Conservation (phyloP, 2,797 vertebrate species). For the Sciaenops ocellatus region DNA sequence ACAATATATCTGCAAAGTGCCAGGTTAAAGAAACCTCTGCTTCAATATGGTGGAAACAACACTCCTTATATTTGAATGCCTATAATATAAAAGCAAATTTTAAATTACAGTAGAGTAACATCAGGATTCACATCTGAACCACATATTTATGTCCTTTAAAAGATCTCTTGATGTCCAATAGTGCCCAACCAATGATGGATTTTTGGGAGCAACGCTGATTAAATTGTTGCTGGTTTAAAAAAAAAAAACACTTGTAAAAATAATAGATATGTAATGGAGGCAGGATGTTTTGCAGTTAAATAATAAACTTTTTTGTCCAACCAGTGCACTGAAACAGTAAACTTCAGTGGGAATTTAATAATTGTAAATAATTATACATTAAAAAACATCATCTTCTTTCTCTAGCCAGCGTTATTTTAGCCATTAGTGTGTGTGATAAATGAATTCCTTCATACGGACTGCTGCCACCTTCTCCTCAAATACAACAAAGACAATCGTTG, state of each 20-base stretch:
- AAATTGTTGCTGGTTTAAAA: no score
- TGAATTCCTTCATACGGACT: neutral
- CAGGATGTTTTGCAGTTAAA: no score
- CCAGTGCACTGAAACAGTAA: no score
- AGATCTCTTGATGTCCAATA: neutral
- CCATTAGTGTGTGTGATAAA: neutral
- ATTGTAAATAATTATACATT: no score
- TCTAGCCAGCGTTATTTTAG: neutral
- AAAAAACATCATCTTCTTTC: no score
- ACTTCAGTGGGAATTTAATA: no score
- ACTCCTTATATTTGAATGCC: neutral
- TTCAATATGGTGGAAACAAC: neutral
- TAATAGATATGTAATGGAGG: no score
- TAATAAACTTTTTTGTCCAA: no score
- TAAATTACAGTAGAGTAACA: neutral
- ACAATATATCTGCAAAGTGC: slow-evolving; percentile 89
- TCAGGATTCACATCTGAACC: neutral
- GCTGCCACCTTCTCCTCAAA: neutral
- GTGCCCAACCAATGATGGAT: neutral
- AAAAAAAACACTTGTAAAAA: no score
- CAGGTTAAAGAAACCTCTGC: slow-evolving; percentile 66
- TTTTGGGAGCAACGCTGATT: no score
- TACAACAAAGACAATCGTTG: neutral
- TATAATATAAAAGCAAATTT: neutral
- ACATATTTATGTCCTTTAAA: neutral